Evolutionary conservation across 2,797 vertebrate genomes (phyloP).

Genomic region (Spinibarbus caldwelli): DNA sequence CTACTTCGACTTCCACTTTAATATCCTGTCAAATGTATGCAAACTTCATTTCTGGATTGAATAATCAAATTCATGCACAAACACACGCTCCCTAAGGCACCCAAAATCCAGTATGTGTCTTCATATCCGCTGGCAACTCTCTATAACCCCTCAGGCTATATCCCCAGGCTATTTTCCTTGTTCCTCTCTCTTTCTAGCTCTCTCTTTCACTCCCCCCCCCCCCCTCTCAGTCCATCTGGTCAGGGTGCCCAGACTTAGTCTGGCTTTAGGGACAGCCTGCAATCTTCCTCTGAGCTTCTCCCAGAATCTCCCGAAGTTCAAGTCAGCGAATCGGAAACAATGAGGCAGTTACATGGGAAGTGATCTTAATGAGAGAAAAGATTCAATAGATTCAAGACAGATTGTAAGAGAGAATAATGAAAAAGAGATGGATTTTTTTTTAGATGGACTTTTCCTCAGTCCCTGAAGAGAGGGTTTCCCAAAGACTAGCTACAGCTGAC

Average conservation of each 20-base stretch:
- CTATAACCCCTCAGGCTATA: conserved; percentile 21
- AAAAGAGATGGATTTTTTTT: conserved; percentile 55
- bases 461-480: not conserved
- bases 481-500: not conserved
- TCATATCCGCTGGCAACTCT: conserved; percentile 9
- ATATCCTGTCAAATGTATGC: not conserved
- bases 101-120: not conserved
- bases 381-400: conserved; percentile 65
- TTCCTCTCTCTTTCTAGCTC: conserved; percentile 11
- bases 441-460: not conserved
- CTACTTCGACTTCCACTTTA: not conserved
- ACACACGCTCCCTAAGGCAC: not conserved
- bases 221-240: conserved; percentile 26
- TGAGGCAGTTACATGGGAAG: conserved; percentile 25
- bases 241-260: conserved; percentile 50
- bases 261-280: conserved; percentile 67
- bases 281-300: not conserved
- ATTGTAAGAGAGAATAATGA: conserved; percentile 60
- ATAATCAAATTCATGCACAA: conserved; percentile 16
- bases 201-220: conserved; percentile 24
- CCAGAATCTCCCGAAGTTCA: not conserved
- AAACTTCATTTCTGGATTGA: not conserved
- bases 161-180: conserved; percentile 28
- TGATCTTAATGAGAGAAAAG: conserved; percentile 42
- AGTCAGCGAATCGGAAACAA: not conserved